phyloP scores from a whole-genome alignment of 37 sponge, comb jelly and placozoan species.

The Amphimedon queenslandica region DNA sequence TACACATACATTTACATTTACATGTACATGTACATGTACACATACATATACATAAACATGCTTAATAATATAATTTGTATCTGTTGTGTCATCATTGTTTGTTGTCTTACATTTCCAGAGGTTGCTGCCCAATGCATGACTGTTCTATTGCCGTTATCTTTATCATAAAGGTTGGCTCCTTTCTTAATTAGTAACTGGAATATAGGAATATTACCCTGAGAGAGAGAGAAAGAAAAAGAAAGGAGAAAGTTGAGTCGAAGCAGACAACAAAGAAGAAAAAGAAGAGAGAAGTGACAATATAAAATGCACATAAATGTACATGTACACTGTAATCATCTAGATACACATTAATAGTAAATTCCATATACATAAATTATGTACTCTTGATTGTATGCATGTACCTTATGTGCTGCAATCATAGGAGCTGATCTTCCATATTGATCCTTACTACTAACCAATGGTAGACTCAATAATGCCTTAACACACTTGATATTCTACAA shows the following conservation, averaged over 20 bases:
- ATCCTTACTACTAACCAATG: constrained; percentile 19
- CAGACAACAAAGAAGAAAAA: neutral
- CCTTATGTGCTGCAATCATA: constrained; percentile 44
- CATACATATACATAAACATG: no score
- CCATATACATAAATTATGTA: no score
- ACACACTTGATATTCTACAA: constrained; percentile 24
- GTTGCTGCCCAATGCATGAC: constrained; percentile 74
- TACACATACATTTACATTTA: no score
- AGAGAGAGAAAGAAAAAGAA: neutral
- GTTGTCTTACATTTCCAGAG: constrained; percentile 37
- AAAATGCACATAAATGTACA: no score
- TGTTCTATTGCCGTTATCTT: constrained; percentile 38
- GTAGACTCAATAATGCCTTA: neutral
- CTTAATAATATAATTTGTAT: no score
- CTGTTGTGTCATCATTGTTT: no score
- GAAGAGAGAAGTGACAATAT: neutral
- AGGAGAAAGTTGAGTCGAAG: neutral
- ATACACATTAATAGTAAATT: no score
- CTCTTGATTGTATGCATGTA: neutral
- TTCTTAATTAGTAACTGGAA: constrained; percentile 56
- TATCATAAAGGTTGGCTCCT: constrained; percentile 25
- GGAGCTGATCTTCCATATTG: constrained; percentile 27
- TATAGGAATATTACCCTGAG: constrained; percentile 31
- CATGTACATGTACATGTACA: no score
- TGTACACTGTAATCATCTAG: no score